phyloP scores from a whole-genome alignment of 2,888 invertebrate species.

The Nymphalis polychloros region DNA sequence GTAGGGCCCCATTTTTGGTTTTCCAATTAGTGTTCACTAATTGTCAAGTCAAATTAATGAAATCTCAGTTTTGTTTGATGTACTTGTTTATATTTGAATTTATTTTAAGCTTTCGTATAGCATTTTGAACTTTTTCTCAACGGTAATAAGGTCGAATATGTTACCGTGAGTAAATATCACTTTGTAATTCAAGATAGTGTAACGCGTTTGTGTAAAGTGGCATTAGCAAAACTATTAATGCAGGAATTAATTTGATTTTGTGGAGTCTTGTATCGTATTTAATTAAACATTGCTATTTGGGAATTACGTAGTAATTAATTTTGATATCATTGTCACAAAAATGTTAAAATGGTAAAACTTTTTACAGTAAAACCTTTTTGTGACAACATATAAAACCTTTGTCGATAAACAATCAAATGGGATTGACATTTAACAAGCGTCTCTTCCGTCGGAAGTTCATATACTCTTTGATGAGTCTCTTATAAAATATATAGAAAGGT shows the following conservation, averaged over 20 bases:
- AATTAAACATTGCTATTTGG: too few species aligned
- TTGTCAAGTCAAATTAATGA: constrained; percentile 55
- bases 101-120: not conserved
- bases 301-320: too few species aligned
- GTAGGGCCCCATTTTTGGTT: constrained; percentile 46
- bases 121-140: not conserved
- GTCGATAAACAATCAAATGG: too few species aligned
- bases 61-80: constrained; percentile 54
- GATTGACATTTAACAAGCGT: too few species aligned
- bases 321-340: too few species aligned
- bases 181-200: constrained; percentile 5
- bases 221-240: constrained; percentile 5
- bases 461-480: too few species aligned
- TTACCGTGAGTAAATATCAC: not conserved
- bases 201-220: constrained; percentile 4
- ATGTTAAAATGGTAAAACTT: too few species aligned
- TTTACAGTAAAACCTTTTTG: too few species aligned
- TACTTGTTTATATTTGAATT: constrained; percentile 31
- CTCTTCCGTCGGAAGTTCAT: too few species aligned
- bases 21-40: constrained; percentile 57
- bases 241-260: not conserved
- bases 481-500: too few species aligned
- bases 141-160: not conserved
- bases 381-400: too few species aligned
- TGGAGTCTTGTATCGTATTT: not conserved